Evolutionary conservation across 2,888 invertebrate species (phyloP), one percentile per base, ranked within the genome.

Genomic region (Drosophila bunnanda): DNA sequence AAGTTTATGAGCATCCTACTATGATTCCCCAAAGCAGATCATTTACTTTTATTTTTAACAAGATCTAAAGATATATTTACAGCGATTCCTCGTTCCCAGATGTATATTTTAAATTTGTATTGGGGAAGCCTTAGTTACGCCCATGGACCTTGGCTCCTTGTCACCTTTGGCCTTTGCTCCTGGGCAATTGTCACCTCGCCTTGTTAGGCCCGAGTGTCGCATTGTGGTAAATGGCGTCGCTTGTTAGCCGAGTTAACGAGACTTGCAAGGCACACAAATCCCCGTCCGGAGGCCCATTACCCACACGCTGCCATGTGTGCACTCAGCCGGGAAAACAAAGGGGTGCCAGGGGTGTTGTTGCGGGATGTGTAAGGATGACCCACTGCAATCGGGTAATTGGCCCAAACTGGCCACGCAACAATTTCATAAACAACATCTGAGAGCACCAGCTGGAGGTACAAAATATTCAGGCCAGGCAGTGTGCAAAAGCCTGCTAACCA

Each of bases 151-250:
- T 28, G 32, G 34, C 58, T 22, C 22, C 13, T 17, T 58, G 15
- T n/a, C 50, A 28, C 17, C 36, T 57, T 44, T 44, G 60, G 22
- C 43, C 69, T 34, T 48, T 34, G 34, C 20, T 50, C 28, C 39
- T 15, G 67, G 73, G 22, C 72, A 57, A 66, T 75, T 66, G 75
- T 58, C 71, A 82, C 87, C 66, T 86, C 86, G 68, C 81, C 89
- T 88, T 88, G 82, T 82, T 82, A 88, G 88, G 86, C 88, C 75
- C 88, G 66, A 79, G 74, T 74, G 77, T 69, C 79, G 85, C 77
- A 84, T 82, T 82, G 85, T 57, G 57, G 57, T 87, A 87, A 87
- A 78, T 70, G 73, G 66, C 71, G 73, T 43, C 60, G 87, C 89
- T 88, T 80, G 82, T 82, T 82, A 88, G 76, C 57, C 70, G 52